Percentiles rank a stretch among this genome's conserved stretches.
Evolutionary conservation across 2,113 vertebrate species (phyloP).

Genomic region (Sitta europaea): DNA sequence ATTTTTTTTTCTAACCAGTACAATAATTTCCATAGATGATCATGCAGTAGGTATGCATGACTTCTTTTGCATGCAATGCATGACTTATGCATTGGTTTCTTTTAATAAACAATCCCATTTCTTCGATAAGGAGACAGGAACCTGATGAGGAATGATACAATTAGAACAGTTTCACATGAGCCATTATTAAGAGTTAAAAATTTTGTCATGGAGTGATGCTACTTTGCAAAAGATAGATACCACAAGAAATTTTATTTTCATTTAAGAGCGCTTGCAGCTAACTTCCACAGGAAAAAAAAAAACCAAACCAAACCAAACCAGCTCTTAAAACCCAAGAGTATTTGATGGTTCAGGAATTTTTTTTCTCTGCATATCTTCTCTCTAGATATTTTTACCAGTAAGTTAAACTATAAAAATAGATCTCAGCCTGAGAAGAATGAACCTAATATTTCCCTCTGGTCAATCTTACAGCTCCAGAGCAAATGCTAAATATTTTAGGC

Average conservation of each 20-base stretch:
- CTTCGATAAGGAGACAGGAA: not conserved
- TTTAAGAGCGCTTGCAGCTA: not conserved
- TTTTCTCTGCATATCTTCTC: not conserved
- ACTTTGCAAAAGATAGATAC: not conserved
- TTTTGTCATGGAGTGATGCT: not conserved
- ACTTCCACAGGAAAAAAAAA: not conserved
- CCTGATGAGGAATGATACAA: not conserved
- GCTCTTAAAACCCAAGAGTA: not conserved
- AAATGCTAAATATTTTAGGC: constrained; percentile 1
- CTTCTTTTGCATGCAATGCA: no score
- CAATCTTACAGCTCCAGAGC: not conserved
- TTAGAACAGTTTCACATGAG: not conserved
- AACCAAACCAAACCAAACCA: not conserved
- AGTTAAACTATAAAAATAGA: not conserved
- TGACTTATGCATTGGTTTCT: not conserved
- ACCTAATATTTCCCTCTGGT: not conserved
- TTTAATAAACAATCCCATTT: not conserved
- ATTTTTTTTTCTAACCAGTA: not conserved
- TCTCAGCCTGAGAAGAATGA: not conserved
- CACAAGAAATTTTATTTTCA: not conserved
- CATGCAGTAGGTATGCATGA: not conserved
- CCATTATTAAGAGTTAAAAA: not conserved
- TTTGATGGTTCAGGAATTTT: not conserved
- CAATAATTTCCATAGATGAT: not conserved
- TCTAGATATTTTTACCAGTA: not conserved